phyloP scores from a whole-genome alignment of 2,113 vertebrate genomes.

The Serinus canaria region DNA sequence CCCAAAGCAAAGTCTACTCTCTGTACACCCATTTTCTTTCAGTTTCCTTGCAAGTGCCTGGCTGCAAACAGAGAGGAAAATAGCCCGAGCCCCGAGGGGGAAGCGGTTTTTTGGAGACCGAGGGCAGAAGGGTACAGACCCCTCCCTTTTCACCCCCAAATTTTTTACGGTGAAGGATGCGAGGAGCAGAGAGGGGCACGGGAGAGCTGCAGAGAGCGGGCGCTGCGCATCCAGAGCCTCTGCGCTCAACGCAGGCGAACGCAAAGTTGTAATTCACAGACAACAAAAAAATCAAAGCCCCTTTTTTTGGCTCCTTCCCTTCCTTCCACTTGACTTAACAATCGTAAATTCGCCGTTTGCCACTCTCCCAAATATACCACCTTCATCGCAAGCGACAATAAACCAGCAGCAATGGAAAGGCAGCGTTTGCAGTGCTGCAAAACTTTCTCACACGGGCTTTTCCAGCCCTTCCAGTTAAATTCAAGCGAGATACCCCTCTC shows the following conservation, averaged over 20 bases:
- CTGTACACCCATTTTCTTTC: neutral
- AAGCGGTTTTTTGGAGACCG: neutral
- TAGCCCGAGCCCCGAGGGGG: neutral
- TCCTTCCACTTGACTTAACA: conserved; percentile 37
- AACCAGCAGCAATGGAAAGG: neutral
- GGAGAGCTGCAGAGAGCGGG: neutral
- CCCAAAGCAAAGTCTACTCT: conserved; percentile 24
- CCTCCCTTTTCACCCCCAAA: fast-evolving
- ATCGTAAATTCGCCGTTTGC: conserved; percentile 27
- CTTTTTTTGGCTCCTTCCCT: neutral
- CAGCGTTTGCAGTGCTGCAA: neutral
- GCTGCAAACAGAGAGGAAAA: neutral
- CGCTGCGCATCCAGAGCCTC: neutral
- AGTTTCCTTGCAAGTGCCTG: neutral
- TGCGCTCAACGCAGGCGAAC: neutral
- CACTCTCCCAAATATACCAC: neutral
- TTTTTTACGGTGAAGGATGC: neutral
- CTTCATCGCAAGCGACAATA: neutral
- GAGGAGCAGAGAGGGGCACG: neutral
- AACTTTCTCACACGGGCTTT: conserved; percentile 25
- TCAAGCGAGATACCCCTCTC: conserved; percentile 27
- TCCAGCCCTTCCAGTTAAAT: conserved; percentile 15
- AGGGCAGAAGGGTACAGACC: neutral
- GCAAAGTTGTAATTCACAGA: neutral
- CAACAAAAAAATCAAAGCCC: neutral